phyloP scores from a whole-genome alignment of 2,113 vertebrate genomes.

The Illadopsis cleaveri region DNA sequence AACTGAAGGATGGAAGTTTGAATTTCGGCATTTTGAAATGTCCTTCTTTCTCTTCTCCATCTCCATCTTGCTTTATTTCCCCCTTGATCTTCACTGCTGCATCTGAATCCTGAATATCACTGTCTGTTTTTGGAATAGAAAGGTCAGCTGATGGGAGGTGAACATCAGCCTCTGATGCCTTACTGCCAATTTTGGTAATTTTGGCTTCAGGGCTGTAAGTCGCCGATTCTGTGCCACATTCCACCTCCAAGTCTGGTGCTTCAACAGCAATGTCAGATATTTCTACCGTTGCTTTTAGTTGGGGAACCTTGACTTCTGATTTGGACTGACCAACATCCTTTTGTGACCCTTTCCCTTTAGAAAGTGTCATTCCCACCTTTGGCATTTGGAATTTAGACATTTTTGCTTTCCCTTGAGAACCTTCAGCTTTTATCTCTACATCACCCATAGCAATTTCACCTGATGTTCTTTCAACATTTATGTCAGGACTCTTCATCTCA shows the following conservation, averaged over 20 bases:
- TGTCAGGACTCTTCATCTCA: neutral
- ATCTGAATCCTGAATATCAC: neutral
- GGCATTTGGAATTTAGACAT: slow-evolving; percentile 66
- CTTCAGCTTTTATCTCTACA: neutral
- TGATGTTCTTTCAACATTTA: neutral
- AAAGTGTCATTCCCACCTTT: slow-evolving; percentile 33
- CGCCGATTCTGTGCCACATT: neutral
- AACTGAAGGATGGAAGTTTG: slow-evolving; percentile 63
- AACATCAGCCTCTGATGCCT: neutral
- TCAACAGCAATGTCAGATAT: slow-evolving; percentile 63
- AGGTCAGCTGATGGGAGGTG: neutral
- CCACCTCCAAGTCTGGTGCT: neutral
- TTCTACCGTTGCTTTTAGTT: slow-evolving; percentile 32
- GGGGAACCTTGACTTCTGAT: slow-evolving; percentile 15
- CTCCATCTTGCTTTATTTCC: neutral
- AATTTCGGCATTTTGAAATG: slow-evolving; percentile 65
- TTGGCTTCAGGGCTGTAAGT: neutral
- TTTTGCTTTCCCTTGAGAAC: neutral
- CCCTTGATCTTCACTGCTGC: neutral
- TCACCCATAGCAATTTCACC: neutral
- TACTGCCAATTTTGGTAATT: neutral
- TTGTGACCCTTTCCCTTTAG: neutral
- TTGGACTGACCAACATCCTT: slow-evolving; percentile 8
- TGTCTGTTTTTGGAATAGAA: neutral
- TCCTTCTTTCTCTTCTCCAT: slow-evolving; percentile 33